Evolutionary conservation across 1,140 invertebrate genomes (phyloP), one percentile per base, ranked within the genome.

Genomic region (Zaprionus capensis): DNA sequence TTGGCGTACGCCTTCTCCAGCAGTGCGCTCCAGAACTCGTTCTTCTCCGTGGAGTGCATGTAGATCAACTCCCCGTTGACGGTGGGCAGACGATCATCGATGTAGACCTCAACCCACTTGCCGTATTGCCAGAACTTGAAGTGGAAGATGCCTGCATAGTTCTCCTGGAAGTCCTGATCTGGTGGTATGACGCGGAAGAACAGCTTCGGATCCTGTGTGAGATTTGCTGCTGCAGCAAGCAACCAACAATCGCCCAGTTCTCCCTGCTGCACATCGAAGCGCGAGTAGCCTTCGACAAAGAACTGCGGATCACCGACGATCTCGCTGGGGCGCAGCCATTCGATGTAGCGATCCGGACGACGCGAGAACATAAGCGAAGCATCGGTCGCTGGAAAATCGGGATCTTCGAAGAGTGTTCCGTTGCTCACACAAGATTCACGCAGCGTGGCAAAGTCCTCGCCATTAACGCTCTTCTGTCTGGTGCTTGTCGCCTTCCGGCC

Each of bases 1-100:
- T 99, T 99, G 20, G 99, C 98, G 93, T 99, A 99, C 1, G 99
- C 99, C 94, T 99, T 99, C 93, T 99, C 99, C 34, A 99, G 93
- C 51, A 99, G 94, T 1, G 99, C 98, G 91, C 97, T 98, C 99
- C 99, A 99, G 93, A 99, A 99, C 94, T 98, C 97, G 81, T 97
- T 99, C 53, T 94, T 95, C 82, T 98, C 97, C 1, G 97, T 95
- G 0, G 98, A 99, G 91, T 98, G 97, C 85, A 99, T 95, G 94
- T 98, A 99, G 20, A 99, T 94, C 1, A 99, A 94, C 92, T 97
- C 95, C 0, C 97, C 98, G 38, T 96, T 94, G 91, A 96, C 96
- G 0, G 98, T 99, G 0, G 99, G 99, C 55, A 99, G 94, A 28
- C 98, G 94, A 93, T 99, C 99, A 80, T 99, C 99, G 44, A 99